Evolutionary conservation across 2,113 vertebrate genomes (phyloP).

Genomic region (Mugil cephalus): DNA sequence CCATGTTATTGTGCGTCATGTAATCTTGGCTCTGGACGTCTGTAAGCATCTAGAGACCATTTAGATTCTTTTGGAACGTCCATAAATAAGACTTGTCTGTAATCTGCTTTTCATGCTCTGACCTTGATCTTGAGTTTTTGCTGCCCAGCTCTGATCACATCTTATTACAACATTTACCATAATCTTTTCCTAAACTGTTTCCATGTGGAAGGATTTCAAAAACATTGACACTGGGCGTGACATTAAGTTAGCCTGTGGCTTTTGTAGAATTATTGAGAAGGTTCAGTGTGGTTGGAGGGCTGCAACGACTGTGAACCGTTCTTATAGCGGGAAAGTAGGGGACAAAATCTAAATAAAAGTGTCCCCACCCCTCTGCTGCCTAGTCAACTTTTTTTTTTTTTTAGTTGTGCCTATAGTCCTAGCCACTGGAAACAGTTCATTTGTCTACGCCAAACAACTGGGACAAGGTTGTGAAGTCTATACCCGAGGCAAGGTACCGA

Average conservation of each 20-base stretch:
- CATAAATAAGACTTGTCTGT: no score
- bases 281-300: not conserved
- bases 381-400: constrained; percentile 45
- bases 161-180: no score
- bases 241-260: no score
- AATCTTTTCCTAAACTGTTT: not conserved
- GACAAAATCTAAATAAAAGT: constrained; percentile 51
- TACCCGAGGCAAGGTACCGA: constrained; percentile 52
- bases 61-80: no score
- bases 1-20: no score
- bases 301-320: constrained; percentile 1
- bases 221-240: not conserved
- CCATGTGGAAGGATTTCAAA: not conserved
- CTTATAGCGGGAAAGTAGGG: constrained; percentile 1
- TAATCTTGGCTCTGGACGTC: no score
- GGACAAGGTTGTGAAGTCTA: constrained; percentile 67
- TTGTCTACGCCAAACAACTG: constrained; percentile 69
- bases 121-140: not conserved
- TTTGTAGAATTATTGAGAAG: no score
- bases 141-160: not conserved
- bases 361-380: constrained; percentile 46
- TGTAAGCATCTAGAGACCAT: no score
- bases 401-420: constrained; percentile 15
- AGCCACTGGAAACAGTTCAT: constrained; percentile 49
- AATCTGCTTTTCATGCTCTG: not conserved